phyloP scores from a whole-genome alignment of 2,888 invertebrate genomes.

The Platypus cylindrus region DNA sequence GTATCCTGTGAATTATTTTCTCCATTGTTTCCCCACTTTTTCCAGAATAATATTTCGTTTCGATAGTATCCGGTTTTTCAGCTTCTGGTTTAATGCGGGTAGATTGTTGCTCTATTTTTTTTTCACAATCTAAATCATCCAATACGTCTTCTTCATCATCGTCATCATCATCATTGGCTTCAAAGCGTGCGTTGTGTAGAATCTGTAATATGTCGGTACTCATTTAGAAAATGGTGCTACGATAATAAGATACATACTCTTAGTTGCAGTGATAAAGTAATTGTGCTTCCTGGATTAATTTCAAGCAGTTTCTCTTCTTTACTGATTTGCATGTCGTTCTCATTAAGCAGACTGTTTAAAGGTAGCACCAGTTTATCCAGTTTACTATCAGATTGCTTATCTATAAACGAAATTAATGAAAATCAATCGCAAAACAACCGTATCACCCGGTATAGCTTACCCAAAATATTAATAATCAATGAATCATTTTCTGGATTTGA shows the following conservation, averaged over 20 bases:
- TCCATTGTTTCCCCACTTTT: too few species aligned
- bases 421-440: background rate
- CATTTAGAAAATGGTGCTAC: too few species aligned
- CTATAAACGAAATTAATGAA: conserved; percentile 31
- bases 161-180: conserved; percentile 20
- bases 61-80: too few species aligned
- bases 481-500: conserved; percentile 78
- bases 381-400: conserved; percentile 60
- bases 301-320: conserved; percentile 63
- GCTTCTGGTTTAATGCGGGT: too few species aligned
- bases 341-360: conserved; percentile 51
- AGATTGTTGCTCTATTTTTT: background rate
- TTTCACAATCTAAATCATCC: conserved; percentile 5
- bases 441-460: too few species aligned
- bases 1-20: too few species aligned
- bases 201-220: conserved; percentile 20
- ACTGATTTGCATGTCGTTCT: conserved; percentile 54
- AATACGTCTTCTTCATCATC: conserved; percentile 19
- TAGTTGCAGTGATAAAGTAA: conserved; percentile 60
- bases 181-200: conserved; percentile 23
- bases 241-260: too few species aligned
- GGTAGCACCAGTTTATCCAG: conserved; percentile 59
- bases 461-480: conserved; percentile 59
- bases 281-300: conserved; percentile 59
- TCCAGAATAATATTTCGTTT: too few species aligned